Percentiles rank a stretch among this genome's conserved stretches.
Evolutionary conservation across 2,797 vertebrate species (phyloP).

Genomic region (Hozukius guyotensis): DNA sequence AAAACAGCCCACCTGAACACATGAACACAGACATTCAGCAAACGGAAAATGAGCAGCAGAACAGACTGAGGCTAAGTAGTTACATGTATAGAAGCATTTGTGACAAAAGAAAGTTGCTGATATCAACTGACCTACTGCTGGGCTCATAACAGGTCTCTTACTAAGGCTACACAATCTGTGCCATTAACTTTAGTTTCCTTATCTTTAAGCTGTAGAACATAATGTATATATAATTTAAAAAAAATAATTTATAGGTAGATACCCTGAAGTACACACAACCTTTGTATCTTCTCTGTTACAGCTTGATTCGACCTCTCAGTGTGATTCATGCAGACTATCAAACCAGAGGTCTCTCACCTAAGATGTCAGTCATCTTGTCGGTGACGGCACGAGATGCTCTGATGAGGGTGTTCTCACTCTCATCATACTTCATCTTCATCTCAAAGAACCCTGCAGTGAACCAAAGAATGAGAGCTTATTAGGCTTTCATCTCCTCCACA

Average conservation of each 20-base stretch:
- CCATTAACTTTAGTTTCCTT: background rate
- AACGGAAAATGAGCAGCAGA: background rate
- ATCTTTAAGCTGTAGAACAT: background rate
- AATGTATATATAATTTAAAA: background rate
- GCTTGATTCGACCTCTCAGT: background rate
- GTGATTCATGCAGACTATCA: background rate
- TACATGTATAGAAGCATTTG: background rate
- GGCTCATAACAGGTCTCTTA: background rate
- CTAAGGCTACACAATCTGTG: background rate
- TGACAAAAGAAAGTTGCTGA: background rate
- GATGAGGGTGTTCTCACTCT: slow-evolving; percentile 92
- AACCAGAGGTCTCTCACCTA: slow-evolving; percentile 80
- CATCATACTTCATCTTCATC: slow-evolving; percentile 99
- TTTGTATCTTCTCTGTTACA: background rate
- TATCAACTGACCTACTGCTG: background rate
- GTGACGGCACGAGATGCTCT: slow-evolving; percentile 92
- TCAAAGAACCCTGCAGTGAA: slow-evolving; percentile 90
- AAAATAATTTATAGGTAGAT: background rate
- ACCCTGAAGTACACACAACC: background rate
- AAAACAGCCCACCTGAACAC: slow-evolving; percentile 91
- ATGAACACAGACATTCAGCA: background rate
- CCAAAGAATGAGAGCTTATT: background rate
- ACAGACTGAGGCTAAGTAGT: background rate
- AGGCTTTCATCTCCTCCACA: background rate
- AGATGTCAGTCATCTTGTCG: slow-evolving; percentile 91